Percentiles rank a stretch among this genome's conserved stretches.
These are phyloP conservation scores for Cremastinae sp. DNA, from an alignment of 2,888 invertebrate genomes.

Conservation along the genomic window DNA sequence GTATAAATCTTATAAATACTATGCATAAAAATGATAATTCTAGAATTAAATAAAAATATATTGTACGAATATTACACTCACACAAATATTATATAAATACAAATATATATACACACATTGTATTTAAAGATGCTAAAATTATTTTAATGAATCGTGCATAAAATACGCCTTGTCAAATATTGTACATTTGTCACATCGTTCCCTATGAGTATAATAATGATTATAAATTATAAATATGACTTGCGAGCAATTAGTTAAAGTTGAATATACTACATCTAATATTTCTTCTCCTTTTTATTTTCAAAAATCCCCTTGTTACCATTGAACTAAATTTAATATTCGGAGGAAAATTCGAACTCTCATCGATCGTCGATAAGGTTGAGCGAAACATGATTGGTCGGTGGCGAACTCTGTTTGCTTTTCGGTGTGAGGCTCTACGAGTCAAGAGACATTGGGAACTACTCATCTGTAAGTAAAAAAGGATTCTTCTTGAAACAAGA, in stretches of 20 bases:
- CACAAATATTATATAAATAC: conserved; percentile 42
- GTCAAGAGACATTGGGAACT: too few species aligned
- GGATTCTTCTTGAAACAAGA: too few species aligned
- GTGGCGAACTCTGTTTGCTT: too few species aligned
- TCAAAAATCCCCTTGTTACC: background rate
- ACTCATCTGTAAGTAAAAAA: too few species aligned
- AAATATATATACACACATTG: background rate
- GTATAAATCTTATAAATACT: conserved; percentile 62
- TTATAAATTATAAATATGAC: conserved; percentile 63
- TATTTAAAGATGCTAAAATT: conserved; percentile 62
- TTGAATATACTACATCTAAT: conserved; percentile 73
- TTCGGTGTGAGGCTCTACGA: too few species aligned
- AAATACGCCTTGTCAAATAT: conserved; percentile 73
- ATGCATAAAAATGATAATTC: conserved; percentile 49
- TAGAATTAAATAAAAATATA: conserved; percentile 34
- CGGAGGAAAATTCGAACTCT: background rate
- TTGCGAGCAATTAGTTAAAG: conserved; percentile 68
- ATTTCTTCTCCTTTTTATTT: conserved; percentile 60
- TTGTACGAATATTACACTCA: conserved; percentile 54
- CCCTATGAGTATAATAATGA: conserved; percentile 66
- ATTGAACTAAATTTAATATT: too few species aligned
- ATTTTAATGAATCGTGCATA: conserved; percentile 67
- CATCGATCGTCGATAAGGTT: conserved; percentile 4
- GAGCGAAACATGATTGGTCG: background rate
- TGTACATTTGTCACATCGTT: conserved; percentile 73